A percentile compares a stretch with the other conserved stretches of the same genome.
These are phyloP conservation scores for Anas platyrhynchos DNA, from an alignment of 2,113 vertebrate species.

Conservation along the genomic window DNA sequence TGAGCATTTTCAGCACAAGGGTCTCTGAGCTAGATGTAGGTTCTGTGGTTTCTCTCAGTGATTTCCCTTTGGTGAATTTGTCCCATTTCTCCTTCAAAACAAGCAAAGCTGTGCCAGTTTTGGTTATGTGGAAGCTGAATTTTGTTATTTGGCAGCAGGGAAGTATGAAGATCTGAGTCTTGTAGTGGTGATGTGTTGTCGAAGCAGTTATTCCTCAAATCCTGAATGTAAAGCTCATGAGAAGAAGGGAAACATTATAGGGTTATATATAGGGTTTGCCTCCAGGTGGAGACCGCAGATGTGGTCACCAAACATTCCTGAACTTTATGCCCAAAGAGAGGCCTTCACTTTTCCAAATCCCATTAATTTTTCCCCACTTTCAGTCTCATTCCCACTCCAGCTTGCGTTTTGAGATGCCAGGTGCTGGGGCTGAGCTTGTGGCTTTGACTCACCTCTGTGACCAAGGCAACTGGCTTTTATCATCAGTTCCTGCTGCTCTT, in stretches of 20 bases:
- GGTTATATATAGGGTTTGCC: neutral
- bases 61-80: neutral
- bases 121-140: neutral
- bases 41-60: neutral
- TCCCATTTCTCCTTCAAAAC: neutral
- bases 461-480: neutral
- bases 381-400: neutral
- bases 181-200: fast-evolving
- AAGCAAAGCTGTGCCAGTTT: neutral
- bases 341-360: neutral
- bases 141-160: neutral
- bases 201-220: neutral
- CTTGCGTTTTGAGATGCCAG: neutral
- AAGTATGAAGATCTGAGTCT: neutral
- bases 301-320: neutral
- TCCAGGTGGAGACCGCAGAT: neutral
- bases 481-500: neutral
- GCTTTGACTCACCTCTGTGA: neutral
- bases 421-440: neutral
- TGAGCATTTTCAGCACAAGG: neutral
- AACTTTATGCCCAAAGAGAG: neutral
- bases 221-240: neutral
- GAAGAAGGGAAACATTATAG: neutral
- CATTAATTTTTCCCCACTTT: neutral
- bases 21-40: neutral